Conservation (phyloP, 2,113 vertebrate genomes). For the Cacatua alba region DNA sequence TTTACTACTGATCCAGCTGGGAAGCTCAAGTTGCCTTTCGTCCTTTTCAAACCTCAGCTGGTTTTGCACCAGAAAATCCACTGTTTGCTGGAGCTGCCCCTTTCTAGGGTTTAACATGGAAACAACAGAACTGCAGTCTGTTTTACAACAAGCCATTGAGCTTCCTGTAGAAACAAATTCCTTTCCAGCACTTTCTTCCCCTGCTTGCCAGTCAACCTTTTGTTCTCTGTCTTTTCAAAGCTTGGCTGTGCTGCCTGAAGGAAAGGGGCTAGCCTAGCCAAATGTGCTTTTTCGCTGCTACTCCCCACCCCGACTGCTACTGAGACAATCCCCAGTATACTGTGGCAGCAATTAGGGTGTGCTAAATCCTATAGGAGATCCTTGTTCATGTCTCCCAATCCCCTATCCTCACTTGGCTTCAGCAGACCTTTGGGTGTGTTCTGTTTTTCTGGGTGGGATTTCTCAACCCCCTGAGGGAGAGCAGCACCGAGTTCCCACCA, state of each 20-base stretch:
- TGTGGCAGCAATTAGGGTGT: slow-evolving; percentile 45
- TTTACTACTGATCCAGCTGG: background rate
- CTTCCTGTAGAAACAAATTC: slow-evolving; percentile 67
- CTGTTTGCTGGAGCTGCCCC: slow-evolving; percentile 8
- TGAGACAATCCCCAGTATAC: slow-evolving; percentile 16
- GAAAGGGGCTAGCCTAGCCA: slow-evolving; percentile 32
- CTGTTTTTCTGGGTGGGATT: slow-evolving; percentile 29
- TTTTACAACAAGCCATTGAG: slow-evolving; percentile 54
- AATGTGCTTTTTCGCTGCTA: background rate
- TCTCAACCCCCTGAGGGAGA: background rate
- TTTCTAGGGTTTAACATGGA: slow-evolving; percentile 23
- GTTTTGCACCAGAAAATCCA: slow-evolving; percentile 15
- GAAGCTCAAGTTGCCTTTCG: background rate
- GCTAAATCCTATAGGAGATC: slow-evolving; percentile 45
- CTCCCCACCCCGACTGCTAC: background rate
- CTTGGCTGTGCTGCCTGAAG: slow-evolving; percentile 42
- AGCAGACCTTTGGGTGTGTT: slow-evolving; percentile 37
- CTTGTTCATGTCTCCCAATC: background rate
- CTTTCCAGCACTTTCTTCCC: slow-evolving; percentile 55
- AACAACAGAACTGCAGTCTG: slow-evolving; percentile 46
- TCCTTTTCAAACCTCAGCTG: background rate
- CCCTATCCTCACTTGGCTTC: background rate
- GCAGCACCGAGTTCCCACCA: background rate
- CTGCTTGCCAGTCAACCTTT: slow-evolving; percentile 37
- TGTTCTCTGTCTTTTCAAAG: slow-evolving; percentile 62